Evolutionary conservation across 2,888 invertebrate species (phyloP), one percentile per base, ranked within the genome.

Genomic region (Ganaspis brasiliensis): DNA sequence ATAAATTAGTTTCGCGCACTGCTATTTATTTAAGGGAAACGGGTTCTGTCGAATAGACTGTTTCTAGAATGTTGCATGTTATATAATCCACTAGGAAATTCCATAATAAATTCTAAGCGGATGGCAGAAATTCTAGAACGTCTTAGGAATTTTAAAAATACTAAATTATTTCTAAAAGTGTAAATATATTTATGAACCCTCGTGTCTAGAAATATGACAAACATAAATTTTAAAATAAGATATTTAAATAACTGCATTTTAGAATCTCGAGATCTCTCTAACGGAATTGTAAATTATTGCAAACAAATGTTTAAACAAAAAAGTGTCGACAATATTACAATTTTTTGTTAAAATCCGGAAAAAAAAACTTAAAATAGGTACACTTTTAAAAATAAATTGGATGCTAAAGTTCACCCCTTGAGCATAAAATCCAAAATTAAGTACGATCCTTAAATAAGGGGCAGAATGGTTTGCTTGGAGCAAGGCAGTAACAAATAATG

Each of bases 191-290:
- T 52, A 52, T 52, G 52, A 52, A 52, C 19, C 19, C 52, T 52
- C 52, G 52, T n/a, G 19, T 52, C 19, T 52, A 16, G n/a, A 52
- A n/a, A 16, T 16, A 52, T 52, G 52, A 52, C 52, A 52, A 52
- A 52, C 52, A 52, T 52, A 52, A 52, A 52, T 52, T 52, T 52
- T 52, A 5, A 52, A 52, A 52, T 52, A 52, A 52, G 16, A 52
- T 52, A 52, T 52, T 52, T 52, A 52, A 52, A 52, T 52, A 52
- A 52, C 16, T 19, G 52, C 16, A 19, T 19, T 52, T 52, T 3
- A 52, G 52, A 52, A 52, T 52, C 19, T 52, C 52, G 19, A 52
- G 8, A 49, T 16, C n/a, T 16, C n/a, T 49, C 49, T 52, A 52
- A 52, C 52, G 19, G 52, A 9, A 52, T 19, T 52, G 9, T 9